Base-by-base conservation (phyloP, 2,888 invertebrate genomes). In the Dichetophora obliterata region DNA sequence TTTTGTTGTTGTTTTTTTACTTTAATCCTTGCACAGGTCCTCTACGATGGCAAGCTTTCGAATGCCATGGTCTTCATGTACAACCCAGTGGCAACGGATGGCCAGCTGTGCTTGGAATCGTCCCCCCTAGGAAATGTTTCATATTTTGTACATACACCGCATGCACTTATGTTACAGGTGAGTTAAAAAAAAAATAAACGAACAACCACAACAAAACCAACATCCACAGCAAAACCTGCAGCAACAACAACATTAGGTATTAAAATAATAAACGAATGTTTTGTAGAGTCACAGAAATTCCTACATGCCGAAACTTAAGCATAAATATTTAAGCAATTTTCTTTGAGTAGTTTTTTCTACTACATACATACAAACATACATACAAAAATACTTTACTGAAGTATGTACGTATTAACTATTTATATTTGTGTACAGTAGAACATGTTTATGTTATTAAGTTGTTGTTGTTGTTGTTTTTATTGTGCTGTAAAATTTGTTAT, bases 71-170 rank as follows among this genome's bases (percentile, higher is more conserved):
- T 99, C 87, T 99, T 99, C 91, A 98, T 99, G 96, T 99, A 99
- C 92, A 99, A 99, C 91, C 99, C 99, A 80, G 98, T 99, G 85
- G 99, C 99, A 80, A 99, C 99, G 81, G 99, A 99, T 91, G 97
- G 98, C 82, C 99, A 99, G 91, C 92, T 99, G 81, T 99, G 99
- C 91, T 93, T 99, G 83, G 98, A 99, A 91, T 98, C 98, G 69
- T 97, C 98, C 83, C 98, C 99, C 76, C 99, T 98, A 91, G 97
- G 97, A 88, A 98, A 98, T 90, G 93, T 95, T 85, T 96, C 98
- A 82, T 98, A 96, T 91, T 99, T 99, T 92, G 98, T 99, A 87
- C 99, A 99, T 91, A 98, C 98, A 82, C 99, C 99, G 75, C 99
- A 99, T 91, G 99, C 99, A 82, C 94, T 99, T 85, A 99, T 99